phyloP scores from a whole-genome alignment of 2,888 invertebrate species.

The Phasia obesa region DNA sequence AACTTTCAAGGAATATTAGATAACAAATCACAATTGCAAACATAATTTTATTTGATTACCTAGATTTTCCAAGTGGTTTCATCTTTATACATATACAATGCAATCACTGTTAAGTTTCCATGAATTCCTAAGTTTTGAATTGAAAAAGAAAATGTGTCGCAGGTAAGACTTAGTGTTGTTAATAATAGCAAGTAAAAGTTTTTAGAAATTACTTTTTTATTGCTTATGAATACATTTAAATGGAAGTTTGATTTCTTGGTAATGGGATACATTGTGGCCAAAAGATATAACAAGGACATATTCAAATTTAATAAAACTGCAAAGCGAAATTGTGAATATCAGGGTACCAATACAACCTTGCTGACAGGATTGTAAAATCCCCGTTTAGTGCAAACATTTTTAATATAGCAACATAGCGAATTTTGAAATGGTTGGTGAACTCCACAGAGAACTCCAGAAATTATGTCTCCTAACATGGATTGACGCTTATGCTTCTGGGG shows the following conservation, averaged over 20 bases:
- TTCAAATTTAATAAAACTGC: background rate
- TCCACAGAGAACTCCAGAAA: no score
- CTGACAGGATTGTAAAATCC: background rate
- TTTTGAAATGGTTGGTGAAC: no score
- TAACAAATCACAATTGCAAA: slow-evolving; percentile 51
- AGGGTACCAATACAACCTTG: background rate
- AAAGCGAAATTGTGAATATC: background rate
- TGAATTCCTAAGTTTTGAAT: slow-evolving; percentile 14
- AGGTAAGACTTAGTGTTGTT: no score
- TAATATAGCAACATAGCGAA: no score
- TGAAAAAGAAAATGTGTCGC: no score
- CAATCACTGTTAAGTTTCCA: background rate
- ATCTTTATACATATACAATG: background rate
- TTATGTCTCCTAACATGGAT: no score
- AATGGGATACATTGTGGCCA: background rate
- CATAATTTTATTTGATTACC: slow-evolving; percentile 28
- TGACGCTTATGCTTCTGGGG: no score
- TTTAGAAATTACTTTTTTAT: slow-evolving; percentile 18
- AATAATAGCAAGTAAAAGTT: slow-evolving; percentile 5
- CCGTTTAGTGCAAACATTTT: no score
- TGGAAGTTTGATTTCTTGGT: slow-evolving; percentile 19
- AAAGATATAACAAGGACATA: background rate
- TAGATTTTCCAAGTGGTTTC: no score
- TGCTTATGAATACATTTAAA: slow-evolving; percentile 33
- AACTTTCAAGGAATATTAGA: slow-evolving; percentile 30